These are phyloP conservation scores for Lepeophtheirus nordmannii DNA, from an alignment of 2,888 invertebrate genomes.

Conservation along the genomic window DNA sequence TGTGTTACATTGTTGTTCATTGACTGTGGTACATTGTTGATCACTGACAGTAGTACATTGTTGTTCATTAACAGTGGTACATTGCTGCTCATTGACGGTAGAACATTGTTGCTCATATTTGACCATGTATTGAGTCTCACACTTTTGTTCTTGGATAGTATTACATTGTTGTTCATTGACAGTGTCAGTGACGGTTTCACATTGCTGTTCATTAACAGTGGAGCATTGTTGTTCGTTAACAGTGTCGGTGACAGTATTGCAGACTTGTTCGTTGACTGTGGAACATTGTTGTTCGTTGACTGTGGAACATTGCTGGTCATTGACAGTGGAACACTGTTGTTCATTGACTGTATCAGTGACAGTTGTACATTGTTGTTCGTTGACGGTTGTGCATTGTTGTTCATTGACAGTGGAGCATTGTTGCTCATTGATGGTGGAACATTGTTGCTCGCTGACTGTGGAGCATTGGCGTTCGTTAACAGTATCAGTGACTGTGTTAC, in stretches of 20 bases:
- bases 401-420: slow-evolving; percentile 19
- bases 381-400: slow-evolving; percentile 12
- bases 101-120: slow-evolving; percentile 13
- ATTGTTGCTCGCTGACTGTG: slow-evolving; percentile 5
- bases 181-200: not conserved
- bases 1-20: slow-evolving; percentile 18
- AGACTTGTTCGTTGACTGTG: slow-evolving; percentile 17
- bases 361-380: slow-evolving; percentile 14
- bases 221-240: slow-evolving; percentile 8
- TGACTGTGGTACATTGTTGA: slow-evolving; percentile 17
- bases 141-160: slow-evolving; percentile 20
- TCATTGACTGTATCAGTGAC: not conserved
- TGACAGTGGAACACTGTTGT: not conserved
- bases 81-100: slow-evolving; percentile 22
- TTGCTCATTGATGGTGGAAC: slow-evolving; percentile 16
- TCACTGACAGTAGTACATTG: slow-evolving; percentile 18
- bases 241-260: slow-evolving; percentile 17
- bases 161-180: slow-evolving; percentile 17
- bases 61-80: slow-evolving; percentile 22
- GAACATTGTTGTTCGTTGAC: slow-evolving; percentile 13
- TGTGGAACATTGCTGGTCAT: slow-evolving; percentile 12
- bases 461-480: slow-evolving; percentile 18
- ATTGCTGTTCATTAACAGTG: slow-evolving; percentile 7
- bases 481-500: slow-evolving; percentile 18
- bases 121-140: slow-evolving; percentile 10